Conservation (phyloP, 1,140 invertebrate genomes). For the Drosophila sechellia region DNA sequence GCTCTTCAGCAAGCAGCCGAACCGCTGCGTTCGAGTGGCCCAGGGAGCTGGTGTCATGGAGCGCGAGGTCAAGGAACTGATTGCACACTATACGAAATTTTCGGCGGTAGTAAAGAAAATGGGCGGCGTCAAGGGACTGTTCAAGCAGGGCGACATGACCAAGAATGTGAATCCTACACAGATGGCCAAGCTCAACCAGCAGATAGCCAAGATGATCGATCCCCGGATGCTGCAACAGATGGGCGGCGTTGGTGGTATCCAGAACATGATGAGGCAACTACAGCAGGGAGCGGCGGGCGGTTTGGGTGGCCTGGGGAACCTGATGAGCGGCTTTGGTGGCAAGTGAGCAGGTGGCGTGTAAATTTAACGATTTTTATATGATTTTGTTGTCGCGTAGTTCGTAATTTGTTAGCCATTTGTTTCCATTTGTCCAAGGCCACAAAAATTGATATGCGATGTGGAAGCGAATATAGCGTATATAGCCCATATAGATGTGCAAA, state of each 20-base stretch:
- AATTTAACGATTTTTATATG: conserved; percentile 63
- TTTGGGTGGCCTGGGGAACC: conserved; percentile 86
- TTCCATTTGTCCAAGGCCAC: conserved; percentile 51
- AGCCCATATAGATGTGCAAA: conserved; percentile 35
- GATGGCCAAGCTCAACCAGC: conserved; percentile 99
- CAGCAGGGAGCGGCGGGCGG: conserved; percentile 94
- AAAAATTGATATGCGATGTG: conserved; percentile 38
- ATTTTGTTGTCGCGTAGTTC: conserved; percentile 70
- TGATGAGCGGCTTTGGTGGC: conserved; percentile 89
- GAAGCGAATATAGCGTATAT: conserved; percentile 30
- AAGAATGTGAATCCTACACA: conserved; percentile 99
- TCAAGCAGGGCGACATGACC: conserved; percentile 99
- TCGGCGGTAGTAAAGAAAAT: conserved; percentile 99
- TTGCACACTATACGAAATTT: conserved; percentile 99
- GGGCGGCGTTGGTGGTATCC: conserved; percentile 98
- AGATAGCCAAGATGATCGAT: conserved; percentile 99
- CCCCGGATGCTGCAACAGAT: conserved; percentile 96
- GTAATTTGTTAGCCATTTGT: conserved; percentile 69
- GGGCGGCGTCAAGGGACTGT: conserved; percentile 99
- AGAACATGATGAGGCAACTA: conserved; percentile 99
- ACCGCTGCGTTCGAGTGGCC: conserved; percentile 94
- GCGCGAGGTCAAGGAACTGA: conserved; percentile 98
- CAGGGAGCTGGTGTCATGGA: conserved; percentile 97
- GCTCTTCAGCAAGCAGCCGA: conserved; percentile 97
- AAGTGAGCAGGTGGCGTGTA: conserved; percentile 60